Base-by-base conservation (phyloP, 2,113 vertebrate species). In the Dicaeum eximium region DNA sequence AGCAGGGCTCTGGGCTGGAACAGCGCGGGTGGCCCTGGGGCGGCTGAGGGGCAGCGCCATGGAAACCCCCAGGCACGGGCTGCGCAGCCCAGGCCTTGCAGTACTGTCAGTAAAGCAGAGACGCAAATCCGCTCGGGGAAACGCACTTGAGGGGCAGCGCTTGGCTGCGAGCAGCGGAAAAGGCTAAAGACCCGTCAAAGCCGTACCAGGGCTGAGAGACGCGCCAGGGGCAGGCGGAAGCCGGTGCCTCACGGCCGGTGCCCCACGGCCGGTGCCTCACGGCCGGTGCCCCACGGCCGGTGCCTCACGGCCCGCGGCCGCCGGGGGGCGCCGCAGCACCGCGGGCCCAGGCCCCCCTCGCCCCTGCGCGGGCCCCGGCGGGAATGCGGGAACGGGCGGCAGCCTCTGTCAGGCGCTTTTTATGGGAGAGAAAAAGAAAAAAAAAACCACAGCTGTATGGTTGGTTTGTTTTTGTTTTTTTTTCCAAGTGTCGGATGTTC, bases 141-240 rank as follows among this genome's bases (percentile, higher is more conserved):
- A 5, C 17, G 19, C 15, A 13, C 20, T 35, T 17, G 23, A 23
- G 14, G n/a, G 31, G 20, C 51, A 71, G 38, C 5, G 3, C n/a
- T 19, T 10, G 7, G 13, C 61, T 13, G 44, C 44, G 31, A n/a
- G 12, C 20, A 28, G 64, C 3, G 16, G 31, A 3, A 47, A 27
- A 50, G 12, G 9, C 10, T 9, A 6, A 10, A 22, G 40, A 30
- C 8, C 21, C 13, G 27, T 3, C 30, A 15, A 5, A 15, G 0
- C 0, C 3, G 2, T 13, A 3, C 4, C 0, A 3, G 23, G 3
- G n/a, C 4, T 2, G 42, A 38, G 31, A 5, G 13, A 18, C 13
- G 5, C 8, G 2, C n/a, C n/a, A n/a, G n/a, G n/a, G n/a, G n/a
- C n/a, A n/a, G n/a, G n/a, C n/a, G n/a, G n/a, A n/a, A n/a, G n/a